These are phyloP conservation scores for Colinus virginianus DNA, from an alignment of 2,113 vertebrate genomes.

Conservation along the genomic window DNA sequence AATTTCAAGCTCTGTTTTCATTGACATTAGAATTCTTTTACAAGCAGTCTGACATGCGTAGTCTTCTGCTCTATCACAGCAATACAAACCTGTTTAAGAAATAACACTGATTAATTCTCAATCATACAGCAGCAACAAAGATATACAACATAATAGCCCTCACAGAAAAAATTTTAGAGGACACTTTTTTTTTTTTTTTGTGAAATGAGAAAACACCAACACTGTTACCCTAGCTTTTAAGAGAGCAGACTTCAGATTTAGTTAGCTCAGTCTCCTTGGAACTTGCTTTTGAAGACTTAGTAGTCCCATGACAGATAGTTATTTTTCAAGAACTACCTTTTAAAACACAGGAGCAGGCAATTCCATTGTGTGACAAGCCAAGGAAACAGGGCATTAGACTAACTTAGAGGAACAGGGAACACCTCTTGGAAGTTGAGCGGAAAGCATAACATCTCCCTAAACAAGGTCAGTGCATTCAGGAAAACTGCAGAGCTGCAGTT, in stretches of 20 bases:
- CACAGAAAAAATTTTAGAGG: neutral
- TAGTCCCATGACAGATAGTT: neutral
- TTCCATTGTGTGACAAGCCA: neutral
- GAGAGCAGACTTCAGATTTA: neutral
- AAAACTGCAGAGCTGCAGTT: too few relatives aligned
- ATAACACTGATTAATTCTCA: neutral
- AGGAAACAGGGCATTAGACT: neutral
- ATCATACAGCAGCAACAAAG: neutral
- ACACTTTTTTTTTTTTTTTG: neutral
- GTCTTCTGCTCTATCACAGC: constrained; percentile 95
- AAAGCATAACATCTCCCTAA: too few relatives aligned
- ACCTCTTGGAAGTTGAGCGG: neutral
- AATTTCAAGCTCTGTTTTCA: constrained; percentile 97
- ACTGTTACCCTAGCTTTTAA: neutral
- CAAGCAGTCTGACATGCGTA: constrained; percentile 92
- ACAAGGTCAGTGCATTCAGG: too few relatives aligned
- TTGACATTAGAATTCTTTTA: constrained; percentile 92
- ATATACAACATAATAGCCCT: accelerated
- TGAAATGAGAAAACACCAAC: neutral
- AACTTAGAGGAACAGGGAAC: neutral
- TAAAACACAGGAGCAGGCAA: neutral
- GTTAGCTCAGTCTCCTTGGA: neutral
- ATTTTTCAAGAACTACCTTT: neutral
- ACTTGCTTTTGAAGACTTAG: neutral
- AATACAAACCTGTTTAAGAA: constrained; percentile 88